Conservation (phyloP, 2,797 vertebrate genomes). For the Muraenolepis orangiensis region DNA sequence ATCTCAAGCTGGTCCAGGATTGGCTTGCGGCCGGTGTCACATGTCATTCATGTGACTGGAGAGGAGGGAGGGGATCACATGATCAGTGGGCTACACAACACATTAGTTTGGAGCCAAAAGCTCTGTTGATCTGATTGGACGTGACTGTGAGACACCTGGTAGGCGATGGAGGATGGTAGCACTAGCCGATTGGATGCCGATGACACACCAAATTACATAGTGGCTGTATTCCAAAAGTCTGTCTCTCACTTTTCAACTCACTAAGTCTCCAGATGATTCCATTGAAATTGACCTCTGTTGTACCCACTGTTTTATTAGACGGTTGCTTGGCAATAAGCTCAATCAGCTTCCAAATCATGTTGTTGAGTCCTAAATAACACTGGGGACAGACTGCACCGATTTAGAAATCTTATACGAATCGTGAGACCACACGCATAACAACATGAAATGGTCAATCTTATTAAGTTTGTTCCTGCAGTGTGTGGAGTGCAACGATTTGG, state of each 20-base stretch:
- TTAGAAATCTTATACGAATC: too few relatives aligned
- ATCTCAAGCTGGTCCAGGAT: slow-evolving; percentile 63
- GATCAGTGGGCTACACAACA: slow-evolving; percentile 62
- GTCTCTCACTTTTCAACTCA: not conserved
- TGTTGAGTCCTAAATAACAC: too few relatives aligned
- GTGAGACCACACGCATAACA: too few relatives aligned
- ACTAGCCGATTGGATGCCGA: not conserved
- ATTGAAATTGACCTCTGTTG: not conserved
- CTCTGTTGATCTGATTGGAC: slow-evolving; percentile 44
- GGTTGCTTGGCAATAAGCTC: not conserved
- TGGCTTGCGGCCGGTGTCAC: slow-evolving; percentile 73
- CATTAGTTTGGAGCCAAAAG: slow-evolving; percentile 63
- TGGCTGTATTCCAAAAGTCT: not conserved
- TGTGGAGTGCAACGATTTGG: too few relatives aligned
- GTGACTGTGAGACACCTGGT: not conserved
- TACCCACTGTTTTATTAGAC: not conserved
- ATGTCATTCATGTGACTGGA: slow-evolving; percentile 66
- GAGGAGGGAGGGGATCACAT: slow-evolving; percentile 66
- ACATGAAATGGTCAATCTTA: too few relatives aligned
- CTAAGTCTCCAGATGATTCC: not conserved
- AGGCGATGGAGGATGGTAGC: not conserved
- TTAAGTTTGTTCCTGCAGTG: too few relatives aligned
- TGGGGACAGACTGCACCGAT: too few relatives aligned
- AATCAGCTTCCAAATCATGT: not conserved
- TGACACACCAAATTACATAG: not conserved